Evolutionary conservation across 2,888 invertebrate genomes (phyloP).

Genomic region (Cryptocephalus moraei): DNA sequence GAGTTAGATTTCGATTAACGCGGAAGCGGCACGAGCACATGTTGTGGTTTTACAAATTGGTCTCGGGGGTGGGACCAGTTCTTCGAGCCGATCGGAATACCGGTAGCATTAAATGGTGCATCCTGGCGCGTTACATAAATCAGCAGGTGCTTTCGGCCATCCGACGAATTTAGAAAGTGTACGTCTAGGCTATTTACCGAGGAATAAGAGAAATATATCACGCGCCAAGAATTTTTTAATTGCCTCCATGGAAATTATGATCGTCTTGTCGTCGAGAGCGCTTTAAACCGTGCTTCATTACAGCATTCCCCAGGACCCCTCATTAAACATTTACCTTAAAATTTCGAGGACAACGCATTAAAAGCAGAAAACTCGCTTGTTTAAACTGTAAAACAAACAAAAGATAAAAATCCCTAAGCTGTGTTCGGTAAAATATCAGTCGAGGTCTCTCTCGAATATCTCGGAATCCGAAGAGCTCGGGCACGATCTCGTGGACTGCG

Average conservation of each 20-base stretch:
- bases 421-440: conserved; percentile 7
- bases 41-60: conserved; percentile 5
- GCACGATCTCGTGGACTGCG: too few species aligned
- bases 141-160: conserved; percentile 3
- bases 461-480: not conserved
- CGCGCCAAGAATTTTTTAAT: too few species aligned
- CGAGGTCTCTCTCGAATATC: conserved; percentile 5
- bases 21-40: not conserved
- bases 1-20: too few species aligned
- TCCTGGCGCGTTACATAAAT: conserved; percentile 1
- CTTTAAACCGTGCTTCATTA: not conserved
- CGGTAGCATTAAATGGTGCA: conserved; percentile 3
- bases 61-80: conserved; percentile 4
- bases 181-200: not conserved
- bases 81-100: conserved; percentile 2
- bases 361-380: conserved; percentile 5
- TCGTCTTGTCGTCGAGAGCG: not conserved
- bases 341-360: conserved; percentile 4
- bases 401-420: conserved; percentile 8
- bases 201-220: not conserved
- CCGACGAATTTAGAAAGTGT: conserved; percentile 2
- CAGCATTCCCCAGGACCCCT: not conserved
- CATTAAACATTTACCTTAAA: conserved; percentile 4
- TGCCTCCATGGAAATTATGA: too few species aligned
- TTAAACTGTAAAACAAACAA: conserved; percentile 7